phyloP scores from a whole-genome alignment of 2,113 vertebrate genomes.

The Gambusia affinis region DNA sequence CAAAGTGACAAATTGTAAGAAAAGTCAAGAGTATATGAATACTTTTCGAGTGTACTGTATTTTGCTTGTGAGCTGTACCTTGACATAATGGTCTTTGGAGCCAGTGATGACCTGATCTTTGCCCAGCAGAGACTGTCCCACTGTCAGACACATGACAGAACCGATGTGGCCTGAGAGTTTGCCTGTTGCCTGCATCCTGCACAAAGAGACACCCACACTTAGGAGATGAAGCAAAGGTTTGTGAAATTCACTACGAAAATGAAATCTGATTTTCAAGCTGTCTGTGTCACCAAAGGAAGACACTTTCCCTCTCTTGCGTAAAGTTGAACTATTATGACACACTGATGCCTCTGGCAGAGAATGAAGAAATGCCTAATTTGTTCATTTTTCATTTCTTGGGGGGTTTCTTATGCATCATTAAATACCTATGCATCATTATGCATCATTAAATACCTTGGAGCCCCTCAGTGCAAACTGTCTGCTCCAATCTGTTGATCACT shows the following conservation, averaged over 20 bases:
- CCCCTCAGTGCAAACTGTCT: constrained; percentile 53
- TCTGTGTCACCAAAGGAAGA: constrained; percentile 39
- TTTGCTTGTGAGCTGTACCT: constrained; percentile 79
- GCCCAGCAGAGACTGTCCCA: constrained; percentile 86
- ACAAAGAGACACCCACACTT: constrained; percentile 1
- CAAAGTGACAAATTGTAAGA: background rate
- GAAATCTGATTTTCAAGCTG: constrained; percentile 25
- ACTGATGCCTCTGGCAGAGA: constrained; percentile 34
- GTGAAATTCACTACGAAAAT: constrained; percentile 29
- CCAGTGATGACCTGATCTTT: constrained; percentile 96
- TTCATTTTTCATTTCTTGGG: constrained; percentile 54
- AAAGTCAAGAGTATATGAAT: too few relatives aligned
- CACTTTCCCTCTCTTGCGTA: constrained; percentile 21
- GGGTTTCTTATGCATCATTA: constrained; percentile 52
- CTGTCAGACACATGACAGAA: constrained; percentile 95
- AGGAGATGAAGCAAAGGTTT: constrained; percentile 32
- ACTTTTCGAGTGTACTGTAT: background rate
- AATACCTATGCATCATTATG: constrained; percentile 53
- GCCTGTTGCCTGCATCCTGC: constrained; percentile 89
- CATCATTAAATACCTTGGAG: constrained; percentile 56
- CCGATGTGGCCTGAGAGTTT: constrained; percentile 95
- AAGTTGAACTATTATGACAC: constrained; percentile 45
- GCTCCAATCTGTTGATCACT: constrained; percentile 52
- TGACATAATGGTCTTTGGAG: constrained; percentile 97
- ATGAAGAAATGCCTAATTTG: constrained; percentile 40